phyloP scores from a whole-genome alignment of 2,888 invertebrate genomes.

The Aelia acuminata region DNA sequence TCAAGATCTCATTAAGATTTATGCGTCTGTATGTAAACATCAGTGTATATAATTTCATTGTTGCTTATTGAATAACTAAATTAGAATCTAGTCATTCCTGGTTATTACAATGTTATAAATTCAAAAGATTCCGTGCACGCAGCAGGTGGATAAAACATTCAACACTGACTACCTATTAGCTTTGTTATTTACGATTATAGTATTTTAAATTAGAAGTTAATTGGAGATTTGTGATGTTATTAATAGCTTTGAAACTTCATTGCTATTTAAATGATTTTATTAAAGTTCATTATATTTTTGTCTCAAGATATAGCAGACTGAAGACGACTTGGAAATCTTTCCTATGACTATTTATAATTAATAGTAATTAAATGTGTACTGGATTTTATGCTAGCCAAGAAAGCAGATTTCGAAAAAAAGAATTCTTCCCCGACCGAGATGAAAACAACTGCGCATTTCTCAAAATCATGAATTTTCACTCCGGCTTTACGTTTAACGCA shows the following conservation, averaged over 20 bases:
- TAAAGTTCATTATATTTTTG: too few relatives aligned
- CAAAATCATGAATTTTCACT: too few relatives aligned
- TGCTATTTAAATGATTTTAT: too few relatives aligned
- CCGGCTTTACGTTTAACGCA: too few relatives aligned
- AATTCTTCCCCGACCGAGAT: too few relatives aligned
- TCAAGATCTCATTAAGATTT: background rate
- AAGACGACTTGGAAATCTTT: too few relatives aligned
- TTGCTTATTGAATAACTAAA: conserved; percentile 12
- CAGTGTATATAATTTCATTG: background rate
- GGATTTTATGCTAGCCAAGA: too few relatives aligned
- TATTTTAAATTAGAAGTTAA: background rate
- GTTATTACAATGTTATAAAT: conserved; percentile 34
- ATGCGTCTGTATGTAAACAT: background rate
- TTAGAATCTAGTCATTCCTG: conserved; percentile 15
- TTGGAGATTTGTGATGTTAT: background rate
- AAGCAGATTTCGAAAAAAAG: too few relatives aligned
- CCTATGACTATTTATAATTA: too few relatives aligned
- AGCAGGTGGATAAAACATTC: conserved; percentile 21
- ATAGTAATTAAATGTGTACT: too few relatives aligned
- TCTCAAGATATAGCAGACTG: too few relatives aligned
- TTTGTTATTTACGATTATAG: background rate
- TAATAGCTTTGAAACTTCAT: background rate
- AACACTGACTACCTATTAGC: background rate
- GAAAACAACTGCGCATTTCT: too few relatives aligned
- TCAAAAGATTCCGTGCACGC: conserved; percentile 21